These are phyloP conservation scores for Aratinga solstitialis DNA, from an alignment of 2,797 vertebrate species.

Conservation along the genomic window DNA sequence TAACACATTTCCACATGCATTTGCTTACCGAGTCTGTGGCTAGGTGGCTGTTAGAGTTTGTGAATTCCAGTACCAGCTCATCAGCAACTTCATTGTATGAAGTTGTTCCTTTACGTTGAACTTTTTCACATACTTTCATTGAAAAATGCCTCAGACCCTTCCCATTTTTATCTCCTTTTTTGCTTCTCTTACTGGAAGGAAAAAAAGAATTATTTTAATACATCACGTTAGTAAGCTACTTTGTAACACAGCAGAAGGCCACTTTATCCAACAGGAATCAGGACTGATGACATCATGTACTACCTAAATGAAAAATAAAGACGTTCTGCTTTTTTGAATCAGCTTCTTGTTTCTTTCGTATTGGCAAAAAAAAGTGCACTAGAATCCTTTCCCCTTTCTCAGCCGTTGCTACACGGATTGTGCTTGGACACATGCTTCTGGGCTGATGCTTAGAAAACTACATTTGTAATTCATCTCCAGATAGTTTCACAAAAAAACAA, in stretches of 20 bases:
- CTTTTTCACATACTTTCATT: constrained; percentile 91
- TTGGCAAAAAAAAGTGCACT: neutral
- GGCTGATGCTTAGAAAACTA: neutral
- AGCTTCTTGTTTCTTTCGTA: neutral
- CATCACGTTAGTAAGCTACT: neutral
- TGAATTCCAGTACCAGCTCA: constrained; percentile 86
- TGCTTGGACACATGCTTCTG: neutral
- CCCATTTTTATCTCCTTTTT: constrained; percentile 88
- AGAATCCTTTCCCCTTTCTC: neutral
- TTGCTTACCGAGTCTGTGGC: constrained; percentile 81
- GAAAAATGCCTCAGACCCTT: constrained; percentile 89
- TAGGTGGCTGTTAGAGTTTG: constrained; percentile 78
- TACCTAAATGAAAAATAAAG: neutral
- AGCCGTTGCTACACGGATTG: neutral
- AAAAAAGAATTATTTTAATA: neutral
- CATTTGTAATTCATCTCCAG: neutral
- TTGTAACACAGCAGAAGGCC: neutral
- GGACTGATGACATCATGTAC: neutral
- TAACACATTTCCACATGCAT: neutral
- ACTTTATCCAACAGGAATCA: neutral
- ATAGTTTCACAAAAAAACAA: neutral
- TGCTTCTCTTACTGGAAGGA: constrained; percentile 82
- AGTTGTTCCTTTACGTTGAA: constrained; percentile 86
- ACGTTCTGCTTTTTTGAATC: neutral
- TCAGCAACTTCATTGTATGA: constrained; percentile 88